Percentiles rank a stretch among this genome's conserved stretches.
phyloP scores from a whole-genome alignment of 2,797 vertebrate genomes.

The Okamejei kenojei region DNA sequence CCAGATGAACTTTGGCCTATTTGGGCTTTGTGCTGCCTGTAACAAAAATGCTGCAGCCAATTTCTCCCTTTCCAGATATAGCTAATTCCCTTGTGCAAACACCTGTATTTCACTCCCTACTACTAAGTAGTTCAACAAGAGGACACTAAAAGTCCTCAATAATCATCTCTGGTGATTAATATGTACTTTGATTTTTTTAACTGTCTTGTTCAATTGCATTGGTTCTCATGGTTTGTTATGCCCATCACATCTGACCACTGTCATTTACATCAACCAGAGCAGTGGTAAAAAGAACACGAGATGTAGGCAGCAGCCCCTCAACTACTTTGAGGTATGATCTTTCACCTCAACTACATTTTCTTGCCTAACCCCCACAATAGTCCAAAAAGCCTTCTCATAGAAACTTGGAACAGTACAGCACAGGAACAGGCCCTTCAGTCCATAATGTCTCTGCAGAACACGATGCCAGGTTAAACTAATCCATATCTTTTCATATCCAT shows the following conservation, averaged over 20 bases:
- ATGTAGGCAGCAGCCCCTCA: no score
- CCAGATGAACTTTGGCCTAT: not conserved
- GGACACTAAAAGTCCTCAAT: not conserved
- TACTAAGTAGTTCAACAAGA: not conserved
- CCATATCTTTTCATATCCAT: no score
- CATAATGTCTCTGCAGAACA: no score
- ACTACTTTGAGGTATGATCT: no score
- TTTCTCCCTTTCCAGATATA: not conserved
- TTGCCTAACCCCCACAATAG: no score
- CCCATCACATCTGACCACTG: not conserved
- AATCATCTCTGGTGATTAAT: not conserved
- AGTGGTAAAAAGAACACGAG: not conserved
- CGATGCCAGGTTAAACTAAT: no score
- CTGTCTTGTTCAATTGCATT: not conserved
- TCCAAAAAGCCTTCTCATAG: no score
- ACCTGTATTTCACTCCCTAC: not conserved
- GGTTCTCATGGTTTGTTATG: no score
- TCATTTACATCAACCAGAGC: not conserved
- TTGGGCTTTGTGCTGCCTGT: not conserved
- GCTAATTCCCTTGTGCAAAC: not conserved
- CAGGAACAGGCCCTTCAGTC: no score
- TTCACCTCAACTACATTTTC: no score
- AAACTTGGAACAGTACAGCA: no score
- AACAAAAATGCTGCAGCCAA: not conserved
- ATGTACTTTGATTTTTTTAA: not conserved